Evolutionary conservation across 2,888 invertebrate species (phyloP), one percentile per base, ranked within the genome.

Genomic region (Zygothrica quintamaculata): DNA sequence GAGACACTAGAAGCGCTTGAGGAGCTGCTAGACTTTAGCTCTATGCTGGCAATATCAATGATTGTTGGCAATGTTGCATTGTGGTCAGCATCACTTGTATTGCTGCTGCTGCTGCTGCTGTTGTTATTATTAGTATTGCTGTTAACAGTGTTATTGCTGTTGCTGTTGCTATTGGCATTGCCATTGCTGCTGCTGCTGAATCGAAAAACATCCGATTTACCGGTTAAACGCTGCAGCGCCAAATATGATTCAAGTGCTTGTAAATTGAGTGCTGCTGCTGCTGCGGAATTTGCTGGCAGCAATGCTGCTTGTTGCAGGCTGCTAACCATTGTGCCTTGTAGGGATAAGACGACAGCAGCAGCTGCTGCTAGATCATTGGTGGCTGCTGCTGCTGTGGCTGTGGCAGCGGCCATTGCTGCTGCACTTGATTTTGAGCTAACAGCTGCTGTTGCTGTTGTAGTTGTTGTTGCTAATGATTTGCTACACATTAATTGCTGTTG

Each of bases 171-270:
- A n/a, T n/a, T n/a, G n/a, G n/a, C n/a, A n/a, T n/a, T 61, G 29
- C 13, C 53, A 26, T 6, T 65, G 37, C 7, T 51, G 53, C 12
- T 58, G 67, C 47, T 60, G 60, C 70, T 88, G 50, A 89, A 90
- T 88, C 94, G 94, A 70, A 95, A 90, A 59, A 95, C 95, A 86
- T 95, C 95, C 87, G 94, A 93, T 88, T 94, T 93, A 40, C 93
- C 92, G 44, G 95, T 95, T 50, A 96, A 92, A 73, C 96, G 93
- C 92, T 96, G 96, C 67, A 96, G 92, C 44, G 96, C 95, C 89
- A 96, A 92, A 92, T 96, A 96, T 39, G 96, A 96, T 92, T 96
- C 96, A 65, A 96, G 92, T 22, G 96, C 96, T 92, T 96, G 96
- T 29, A 96, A 92, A 90, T 96, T 96, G 13, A 97, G 92, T 0